phyloP scores from a whole-genome alignment of 2,113 vertebrate species.

The Scalopus aquaticus region DNA sequence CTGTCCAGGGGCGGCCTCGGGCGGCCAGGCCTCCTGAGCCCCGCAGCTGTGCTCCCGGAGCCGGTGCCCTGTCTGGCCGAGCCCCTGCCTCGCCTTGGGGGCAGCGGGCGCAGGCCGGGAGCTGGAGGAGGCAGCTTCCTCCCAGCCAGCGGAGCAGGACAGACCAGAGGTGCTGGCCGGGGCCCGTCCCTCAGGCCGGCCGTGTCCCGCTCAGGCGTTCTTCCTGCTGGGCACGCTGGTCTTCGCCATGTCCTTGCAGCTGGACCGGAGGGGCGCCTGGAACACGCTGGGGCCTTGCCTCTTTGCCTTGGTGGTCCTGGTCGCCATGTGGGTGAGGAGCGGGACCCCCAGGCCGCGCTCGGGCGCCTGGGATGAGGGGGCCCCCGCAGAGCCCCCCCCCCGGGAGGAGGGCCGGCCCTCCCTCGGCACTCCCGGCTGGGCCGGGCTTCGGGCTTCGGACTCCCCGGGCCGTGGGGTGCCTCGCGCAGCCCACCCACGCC shows the following conservation, averaged over 20 bases:
- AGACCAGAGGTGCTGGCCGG: neutral
- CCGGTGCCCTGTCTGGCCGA: neutral
- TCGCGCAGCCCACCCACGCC: neutral
- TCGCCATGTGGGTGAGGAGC: conserved; percentile 92
- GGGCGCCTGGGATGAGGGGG: neutral
- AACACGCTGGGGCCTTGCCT: conserved; percentile 96
- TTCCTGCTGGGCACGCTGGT: conserved; percentile 92
- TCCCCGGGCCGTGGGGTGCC: too few species aligned
- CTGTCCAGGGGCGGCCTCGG: neutral
- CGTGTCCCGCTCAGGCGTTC: conserved; percentile 86
- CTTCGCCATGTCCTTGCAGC: conserved; percentile 96
- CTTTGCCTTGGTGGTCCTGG: conserved; percentile 91
- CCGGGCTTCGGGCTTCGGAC: too few species aligned
- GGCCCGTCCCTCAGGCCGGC: neutral
- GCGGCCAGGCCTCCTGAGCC: neutral
- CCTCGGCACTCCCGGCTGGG: too few species aligned
- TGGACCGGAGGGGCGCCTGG: conserved; percentile 96
- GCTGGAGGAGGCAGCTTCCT: neutral
- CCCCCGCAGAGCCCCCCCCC: neutral
- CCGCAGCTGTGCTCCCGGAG: neutral
- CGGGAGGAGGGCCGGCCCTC: too few species aligned
- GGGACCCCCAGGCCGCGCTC: neutral
- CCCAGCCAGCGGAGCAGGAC: neutral
- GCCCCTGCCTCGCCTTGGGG: neutral
- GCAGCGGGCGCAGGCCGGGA: neutral